Percentiles rank a stretch among this genome's conserved stretches.
Conservation (phyloP, 2,888 invertebrate genomes). For the Pemphredon lugubris region DNA sequence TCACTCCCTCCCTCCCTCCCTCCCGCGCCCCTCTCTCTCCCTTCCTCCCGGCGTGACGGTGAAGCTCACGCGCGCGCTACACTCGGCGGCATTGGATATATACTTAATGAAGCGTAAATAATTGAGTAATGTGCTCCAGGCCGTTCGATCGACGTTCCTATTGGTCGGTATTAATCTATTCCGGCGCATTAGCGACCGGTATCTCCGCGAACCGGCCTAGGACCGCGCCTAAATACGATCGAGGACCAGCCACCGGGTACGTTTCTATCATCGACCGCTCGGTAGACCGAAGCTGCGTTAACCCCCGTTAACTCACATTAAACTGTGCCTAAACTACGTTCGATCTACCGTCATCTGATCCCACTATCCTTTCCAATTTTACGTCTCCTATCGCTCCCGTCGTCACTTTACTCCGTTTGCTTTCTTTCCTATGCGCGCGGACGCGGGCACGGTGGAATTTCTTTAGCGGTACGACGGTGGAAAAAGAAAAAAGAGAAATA, state of each 20-base stretch:
- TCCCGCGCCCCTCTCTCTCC: constrained; percentile 19
- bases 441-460: too few species aligned
- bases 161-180: constrained; percentile 81
- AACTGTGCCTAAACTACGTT: constrained; percentile 43
- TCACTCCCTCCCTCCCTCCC: constrained; percentile 12
- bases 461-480: too few species aligned
- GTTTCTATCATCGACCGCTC: constrained; percentile 51
- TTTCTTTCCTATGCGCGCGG: not conserved
- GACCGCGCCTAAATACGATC: constrained; percentile 65
- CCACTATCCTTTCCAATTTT: too few species aligned
- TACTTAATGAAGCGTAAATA: constrained; percentile 82
- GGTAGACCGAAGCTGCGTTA: constrained; percentile 32
- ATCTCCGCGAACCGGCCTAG: constrained; percentile 75
- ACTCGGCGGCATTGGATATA: constrained; percentile 80
- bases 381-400: not conserved
- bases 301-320: constrained; percentile 58
- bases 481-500: too few species aligned
- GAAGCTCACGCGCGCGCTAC: constrained; percentile 70
- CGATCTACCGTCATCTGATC: not conserved
- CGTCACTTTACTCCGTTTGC: too few species aligned
- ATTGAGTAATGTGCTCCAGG: constrained; percentile 81
- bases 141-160: constrained; percentile 80
- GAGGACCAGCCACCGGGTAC: constrained; percentile 56
- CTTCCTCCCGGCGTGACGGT: constrained; percentile 27
- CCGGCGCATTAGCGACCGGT: constrained; percentile 79